Evolutionary conservation across 1,140 invertebrate species (phyloP), one percentile per base, ranked within the genome.

Genomic region (Proctacanthus coquilletti): DNA sequence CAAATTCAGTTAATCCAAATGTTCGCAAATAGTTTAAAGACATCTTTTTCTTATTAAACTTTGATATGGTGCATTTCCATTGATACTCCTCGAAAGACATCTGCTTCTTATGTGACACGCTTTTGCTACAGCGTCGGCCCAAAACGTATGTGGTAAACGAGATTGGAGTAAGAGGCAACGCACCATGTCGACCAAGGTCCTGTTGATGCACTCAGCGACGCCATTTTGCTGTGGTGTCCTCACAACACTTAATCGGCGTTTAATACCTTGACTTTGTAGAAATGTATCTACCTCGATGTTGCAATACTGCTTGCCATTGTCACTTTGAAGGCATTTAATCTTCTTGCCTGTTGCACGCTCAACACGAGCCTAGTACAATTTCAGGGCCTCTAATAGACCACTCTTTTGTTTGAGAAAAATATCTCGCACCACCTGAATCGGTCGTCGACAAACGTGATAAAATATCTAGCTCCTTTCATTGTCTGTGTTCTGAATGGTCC

Each of bases 11-110:
- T 18, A 44, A 50, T 0, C 53, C 55, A 46, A 57, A 61, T 6
- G 55, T 15, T 35, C 45, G 33, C 9, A 60, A 25, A 31, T 57
- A n/a, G 43, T 13, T 41, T 44, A 0, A 59, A 23, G 37, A 55
- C 40, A 15, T 51, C 48, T 36, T 52, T 60, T 34, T 39, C 41
- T n/a, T n/a, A n/a, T n/a, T n/a, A n/a, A n/a, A n/a, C n/a, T n/a
- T 11, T 45, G 44, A 35, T 39, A 48, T 38, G 53, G 62, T 9
- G 48, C 21, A 39, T 61, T 6, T 56, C 56, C 9, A 52, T 58
- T 34, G 15, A 36, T 18, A 8, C 21, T 21, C 14, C 27, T 23
- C 27, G 37, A 32, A 50, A 40, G 36, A 35, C 35, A 37, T 36
- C 44, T 21, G 31, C 46, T 48, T 30, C 34, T 18, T 10, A 48